These are phyloP conservation scores for Diplosoma virens DNA, from an alignment of 23 tunicate species.

Conservation along the genomic window DNA sequence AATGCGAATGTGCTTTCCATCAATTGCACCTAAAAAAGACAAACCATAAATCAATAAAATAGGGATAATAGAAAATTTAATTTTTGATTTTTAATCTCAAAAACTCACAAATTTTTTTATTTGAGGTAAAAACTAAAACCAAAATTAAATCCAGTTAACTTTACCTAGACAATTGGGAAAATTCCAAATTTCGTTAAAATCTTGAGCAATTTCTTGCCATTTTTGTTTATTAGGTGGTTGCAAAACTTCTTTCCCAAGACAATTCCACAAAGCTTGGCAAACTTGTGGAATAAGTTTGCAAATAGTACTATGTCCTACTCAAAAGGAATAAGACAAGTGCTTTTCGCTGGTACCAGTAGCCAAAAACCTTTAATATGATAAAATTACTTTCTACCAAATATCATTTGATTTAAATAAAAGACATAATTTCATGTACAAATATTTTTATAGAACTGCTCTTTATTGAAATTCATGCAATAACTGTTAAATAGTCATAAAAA, in stretches of 20 bases:
- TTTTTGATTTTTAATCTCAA: too few species aligned
- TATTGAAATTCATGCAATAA: too few species aligned
- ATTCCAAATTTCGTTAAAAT: slow-evolving; percentile 29
- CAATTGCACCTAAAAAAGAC: slow-evolving; percentile 28
- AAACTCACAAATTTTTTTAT: not conserved
- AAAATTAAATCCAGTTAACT: not conserved
- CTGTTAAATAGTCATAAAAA: too few species aligned
- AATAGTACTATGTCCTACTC: slow-evolving; percentile 38
- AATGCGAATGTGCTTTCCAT: slow-evolving; percentile 41
- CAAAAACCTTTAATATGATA: slow-evolving; percentile 20
- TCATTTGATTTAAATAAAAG: not conserved
- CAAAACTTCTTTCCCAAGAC: slow-evolving; percentile 23
- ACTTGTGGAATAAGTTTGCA: slow-evolving; percentile 26
- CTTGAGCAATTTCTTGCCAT: slow-evolving; percentile 33
- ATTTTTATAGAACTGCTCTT: too few species aligned
- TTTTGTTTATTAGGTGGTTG: slow-evolving; percentile 10
- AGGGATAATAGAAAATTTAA: too few species aligned
- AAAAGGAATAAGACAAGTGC: slow-evolving; percentile 35
- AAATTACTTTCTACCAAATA: not conserved
- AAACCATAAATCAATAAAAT: too few species aligned
- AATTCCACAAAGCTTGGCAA: slow-evolving; percentile 25
- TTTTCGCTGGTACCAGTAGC: slow-evolving; percentile 37
- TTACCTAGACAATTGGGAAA: slow-evolving; percentile 36
- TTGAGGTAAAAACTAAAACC: not conserved
- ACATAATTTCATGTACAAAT: too few species aligned